Base-by-base conservation (phyloP, 2,797 vertebrate species). In the Pyrocephalus nanus region DNA sequence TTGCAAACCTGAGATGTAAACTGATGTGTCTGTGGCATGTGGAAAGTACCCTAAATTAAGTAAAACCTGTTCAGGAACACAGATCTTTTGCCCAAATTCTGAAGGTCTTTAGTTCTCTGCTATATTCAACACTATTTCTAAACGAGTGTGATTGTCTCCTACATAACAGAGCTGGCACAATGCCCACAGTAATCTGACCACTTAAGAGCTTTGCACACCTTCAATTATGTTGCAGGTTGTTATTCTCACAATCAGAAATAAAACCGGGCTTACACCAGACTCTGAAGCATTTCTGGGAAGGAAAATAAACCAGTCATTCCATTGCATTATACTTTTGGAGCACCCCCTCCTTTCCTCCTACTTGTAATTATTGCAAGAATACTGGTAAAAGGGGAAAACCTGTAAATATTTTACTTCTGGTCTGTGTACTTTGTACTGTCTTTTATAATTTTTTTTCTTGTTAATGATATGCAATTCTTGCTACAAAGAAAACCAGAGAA, bases 1-100 rank as follows among this genome's bases (percentile, higher is more conserved):
- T 23, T 64, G 45, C 19, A 64, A 38, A 65, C 8, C 10, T 60
- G 36, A 66, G 32, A 50, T 50, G 51, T 53, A n/a, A 36, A 30
- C 4, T 77, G 23, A 12, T 0, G 0, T 42, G 15, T 43, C 73
- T 69, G 38, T 50, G 48, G 23, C 69, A 61, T 3, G 6, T 26
- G 27, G 8, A 5, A 22, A 11, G n/a, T n/a, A 27, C 3, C 5
- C 5, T 61, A 8, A 34, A 34, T 42, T 38, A 30, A 72, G n/a
- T 30, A 12, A 67, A 54, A 54, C 34, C 11, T 54, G 0, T 45
- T 48, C 30, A 20, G 29, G 60, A 27, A 69, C 45, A 69, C 45
- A 65, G 26, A 45, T 2, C 1, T 38, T 57, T 45, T 18, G 4
- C 30, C 34, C 18, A 42, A 0, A 17, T 64, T 61, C 12, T 57